Conservation (phyloP, 2,797 vertebrate species). For the Otolemur crassicaudatus region DNA sequence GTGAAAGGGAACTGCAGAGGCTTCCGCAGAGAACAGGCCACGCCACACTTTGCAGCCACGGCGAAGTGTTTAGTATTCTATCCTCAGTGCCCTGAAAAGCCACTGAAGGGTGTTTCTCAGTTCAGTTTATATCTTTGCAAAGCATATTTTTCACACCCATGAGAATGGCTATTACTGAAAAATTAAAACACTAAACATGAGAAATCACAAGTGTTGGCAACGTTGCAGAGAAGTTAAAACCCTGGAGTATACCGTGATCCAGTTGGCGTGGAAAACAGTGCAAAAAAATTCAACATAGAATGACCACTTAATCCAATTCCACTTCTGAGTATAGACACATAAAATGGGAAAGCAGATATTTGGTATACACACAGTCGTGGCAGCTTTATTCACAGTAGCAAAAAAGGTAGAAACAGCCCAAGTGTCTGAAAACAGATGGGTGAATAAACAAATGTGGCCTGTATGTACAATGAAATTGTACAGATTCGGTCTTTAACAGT, state of each 20-base stretch:
- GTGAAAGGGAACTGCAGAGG: background rate
- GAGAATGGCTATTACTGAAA: background rate
- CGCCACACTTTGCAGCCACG: rapidly evolving
- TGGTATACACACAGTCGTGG: background rate
- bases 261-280: background rate
- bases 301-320: background rate
- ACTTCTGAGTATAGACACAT: background rate
- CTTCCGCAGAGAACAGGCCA: background rate
- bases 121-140: background rate
- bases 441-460: background rate
- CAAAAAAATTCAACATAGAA: background rate
- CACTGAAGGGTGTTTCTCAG: background rate
- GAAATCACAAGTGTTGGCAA: background rate
- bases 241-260: background rate
- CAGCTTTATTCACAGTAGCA: background rate
- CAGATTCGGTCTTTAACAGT: background rate
- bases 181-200: background rate
- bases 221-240: background rate
- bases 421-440: background rate
- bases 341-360: background rate
- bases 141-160: background rate
- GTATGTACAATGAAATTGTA: background rate
- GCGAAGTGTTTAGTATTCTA: background rate
- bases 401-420: background rate
- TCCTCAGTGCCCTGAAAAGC: background rate